These are phyloP conservation scores for Leucophenga montana DNA, from an alignment of 2,888 invertebrate species.

Conservation along the genomic window DNA sequence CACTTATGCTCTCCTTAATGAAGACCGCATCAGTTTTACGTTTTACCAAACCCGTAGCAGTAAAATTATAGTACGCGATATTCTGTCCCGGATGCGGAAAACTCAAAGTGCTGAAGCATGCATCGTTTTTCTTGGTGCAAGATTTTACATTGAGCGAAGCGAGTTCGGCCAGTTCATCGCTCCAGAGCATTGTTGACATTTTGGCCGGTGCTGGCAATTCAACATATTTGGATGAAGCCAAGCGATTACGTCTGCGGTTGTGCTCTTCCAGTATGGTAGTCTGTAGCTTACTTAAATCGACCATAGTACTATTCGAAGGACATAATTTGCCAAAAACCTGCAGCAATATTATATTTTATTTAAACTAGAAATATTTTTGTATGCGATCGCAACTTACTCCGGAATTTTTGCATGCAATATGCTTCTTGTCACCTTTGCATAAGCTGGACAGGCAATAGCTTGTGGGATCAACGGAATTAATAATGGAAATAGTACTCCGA, in stretches of 20 bases:
- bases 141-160: slow-evolving; percentile 50
- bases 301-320: slow-evolving; percentile 30
- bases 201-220: slow-evolving; percentile 43
- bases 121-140: slow-evolving; percentile 43
- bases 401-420: slow-evolving; percentile 51
- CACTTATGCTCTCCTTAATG: slow-evolving; percentile 42
- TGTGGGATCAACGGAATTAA: not conserved
- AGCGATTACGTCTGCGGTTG: slow-evolving; percentile 46
- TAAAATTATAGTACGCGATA: slow-evolving; percentile 39
- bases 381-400: slow-evolving; percentile 46
- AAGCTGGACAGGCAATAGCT: slow-evolving; percentile 49
- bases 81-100: slow-evolving; percentile 53
- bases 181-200: slow-evolving; percentile 56
- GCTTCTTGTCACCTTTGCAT: slow-evolving; percentile 43
- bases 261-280: slow-evolving; percentile 48
- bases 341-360: not conserved
- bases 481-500: not conserved
- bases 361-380: too few relatives aligned
- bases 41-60: not conserved
- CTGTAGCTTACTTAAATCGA: slow-evolving; percentile 43
- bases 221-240: slow-evolving; percentile 46
- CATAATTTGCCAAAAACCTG: slow-evolving; percentile 40
- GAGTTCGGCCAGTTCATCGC: slow-evolving; percentile 43
- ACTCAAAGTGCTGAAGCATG: slow-evolving; percentile 49
- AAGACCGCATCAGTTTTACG: slow-evolving; percentile 36